A percentile compares a stretch with the other conserved stretches of the same genome.
Conservation (phyloP, 2,888 invertebrate species). For the Baccha elongata region DNA sequence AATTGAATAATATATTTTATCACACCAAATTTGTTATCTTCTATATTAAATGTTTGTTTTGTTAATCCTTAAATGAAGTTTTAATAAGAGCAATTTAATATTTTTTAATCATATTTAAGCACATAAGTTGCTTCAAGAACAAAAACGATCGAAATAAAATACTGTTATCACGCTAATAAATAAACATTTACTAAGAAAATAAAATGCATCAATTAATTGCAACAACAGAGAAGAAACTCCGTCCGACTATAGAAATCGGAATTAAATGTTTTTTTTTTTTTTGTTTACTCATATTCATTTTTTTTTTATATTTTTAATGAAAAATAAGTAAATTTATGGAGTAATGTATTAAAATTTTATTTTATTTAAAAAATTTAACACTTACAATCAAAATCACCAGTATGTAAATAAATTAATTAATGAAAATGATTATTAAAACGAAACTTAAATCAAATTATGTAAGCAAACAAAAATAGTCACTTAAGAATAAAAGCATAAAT, state of each 20-base stretch:
- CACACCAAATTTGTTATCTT: constrained; percentile 5
- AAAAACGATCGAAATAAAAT: constrained; percentile 2
- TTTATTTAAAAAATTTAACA: constrained; percentile 25
- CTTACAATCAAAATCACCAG: constrained; percentile 41
- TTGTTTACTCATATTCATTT: not conserved
- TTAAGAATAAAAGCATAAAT: constrained; percentile 16
- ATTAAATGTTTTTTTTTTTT: constrained; percentile 17
- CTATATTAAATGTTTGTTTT: constrained; percentile 11
- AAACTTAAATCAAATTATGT: constrained; percentile 10
- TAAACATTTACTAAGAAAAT: not conserved
- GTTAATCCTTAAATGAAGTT: not conserved
- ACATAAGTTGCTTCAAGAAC: constrained; percentile 17
- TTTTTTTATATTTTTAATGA: not conserved
- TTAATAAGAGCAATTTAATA: not conserved
- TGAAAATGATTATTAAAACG: constrained; percentile 1
- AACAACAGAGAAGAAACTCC: constrained; percentile 42
- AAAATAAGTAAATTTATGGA: not conserved
- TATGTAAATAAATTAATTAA: constrained; percentile 45
- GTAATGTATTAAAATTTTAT: not conserved
- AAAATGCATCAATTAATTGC: constrained; percentile 54
- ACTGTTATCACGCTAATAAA: not conserved
- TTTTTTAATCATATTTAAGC: not conserved
- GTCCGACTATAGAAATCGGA: constrained; percentile 66
- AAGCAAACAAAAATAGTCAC: constrained; percentile 25
- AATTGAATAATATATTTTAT: constrained; percentile 19